Base-by-base conservation (phyloP, 2,888 invertebrate species). In the Pammene fasciana region DNA sequence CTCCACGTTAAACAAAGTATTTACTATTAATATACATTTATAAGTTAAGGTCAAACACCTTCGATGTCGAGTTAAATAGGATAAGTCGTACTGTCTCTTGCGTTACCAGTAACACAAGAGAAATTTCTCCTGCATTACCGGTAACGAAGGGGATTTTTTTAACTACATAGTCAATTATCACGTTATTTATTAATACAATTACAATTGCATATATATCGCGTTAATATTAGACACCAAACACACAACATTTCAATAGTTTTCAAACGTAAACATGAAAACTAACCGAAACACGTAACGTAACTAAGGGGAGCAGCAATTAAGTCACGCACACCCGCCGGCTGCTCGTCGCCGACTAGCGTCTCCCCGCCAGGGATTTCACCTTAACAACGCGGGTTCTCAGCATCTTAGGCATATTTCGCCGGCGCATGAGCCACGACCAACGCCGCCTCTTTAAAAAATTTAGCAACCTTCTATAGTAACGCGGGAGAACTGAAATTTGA, bases 211-310 rank as follows among this genome's bases (percentile, higher is more conserved):
- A 26, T 26, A 26, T 26, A 26, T 26, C 26, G 26, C 26, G 26
- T 26, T n/a, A 77, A 67, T 48, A 48, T 16, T 48, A 48, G 46
- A 48, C 46, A 48, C 46, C 5, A 48, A 14, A 16, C 16, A 46
- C 46, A 48, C 46, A 16, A 48, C 6, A 48, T 48, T 48, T 18
- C 26, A 26, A 26, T 52, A 52, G 26, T 52, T 52, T 52, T 52
- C 26, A 52, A n/a, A 26, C 4, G 26, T 26, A 26, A 52, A 9
- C 5, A 26, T 5, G 26, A 26, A 26, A 26, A 52, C 50, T 26
- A 5, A 52, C 10, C 50, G 18, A 52, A 52, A 18, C 26, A 52
- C 18, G 50, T 52, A n/a, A 26, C 14, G 46, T 48, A 48, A 48
- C 46, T 48, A 9, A 48, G 46, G 14, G 46, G 46, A 48, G 46